Evolutionary conservation across 30 jellyfish, hydroid and myxozoan species (phyloP), one percentile per base, ranked within the genome.

Genomic region (Euphysa ruthae): DNA sequence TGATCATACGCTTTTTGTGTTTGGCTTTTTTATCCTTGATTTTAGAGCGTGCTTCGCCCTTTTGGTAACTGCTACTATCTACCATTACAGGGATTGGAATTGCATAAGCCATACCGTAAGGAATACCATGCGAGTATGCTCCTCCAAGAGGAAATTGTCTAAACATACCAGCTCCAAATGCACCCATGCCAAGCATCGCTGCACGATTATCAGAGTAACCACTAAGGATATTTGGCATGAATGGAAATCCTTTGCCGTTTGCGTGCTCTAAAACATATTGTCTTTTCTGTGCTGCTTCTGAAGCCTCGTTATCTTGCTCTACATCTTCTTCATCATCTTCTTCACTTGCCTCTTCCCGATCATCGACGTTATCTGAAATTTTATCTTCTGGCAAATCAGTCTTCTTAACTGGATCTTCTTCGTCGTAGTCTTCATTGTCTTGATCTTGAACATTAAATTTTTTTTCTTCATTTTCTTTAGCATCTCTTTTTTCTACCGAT

Each of bases 191-290:
- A 25, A 46, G 18, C 60, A 46, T 5, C 6, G 60, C 28, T 46
- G 60, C 18, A n/a, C 60, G 57, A 10, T 10, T 63, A 26, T 42
- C 77, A 16, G 16, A 33, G 62, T 1, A 63, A 6, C 77, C 77
- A 63, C 77, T 63, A 5, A 63, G 6, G 34, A 63, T 63, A 12
- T 30, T 32, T 32, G 77, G 77, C 72, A 58, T 12, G 29, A 6
- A 16, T 2, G 62, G 62, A 13, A 26, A 38, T 15, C 42, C 42
- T 34, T 43, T 30, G 29, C 16, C 18, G 64, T 63, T 43, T 7
- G 63, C 58, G 14, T 63, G 77, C 30, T 63, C 77, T 0, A 63
- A 15, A 24, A 63, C 42, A 1, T 10, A 63, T 0, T 63, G 32
- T 26, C 77, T 29, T 34, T 56, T 31, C 28, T 56, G 19, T 56